Evolutionary conservation across 2,113 vertebrate species (phyloP).

Genomic region (Gulo gulo): DNA sequence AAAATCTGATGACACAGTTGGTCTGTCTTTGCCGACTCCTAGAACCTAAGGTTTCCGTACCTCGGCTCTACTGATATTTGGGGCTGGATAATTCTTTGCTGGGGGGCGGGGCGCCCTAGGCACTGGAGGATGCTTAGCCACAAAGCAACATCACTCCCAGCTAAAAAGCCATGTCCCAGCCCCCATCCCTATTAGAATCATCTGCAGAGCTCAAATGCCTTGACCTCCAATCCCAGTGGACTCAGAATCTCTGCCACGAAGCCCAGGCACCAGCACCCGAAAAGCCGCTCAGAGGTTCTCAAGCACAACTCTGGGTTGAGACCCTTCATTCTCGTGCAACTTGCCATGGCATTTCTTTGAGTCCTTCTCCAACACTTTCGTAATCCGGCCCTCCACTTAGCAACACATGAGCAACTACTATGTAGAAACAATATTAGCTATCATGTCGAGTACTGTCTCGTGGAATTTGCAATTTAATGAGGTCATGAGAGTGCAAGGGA

Average conservation of each 20-base stretch:
- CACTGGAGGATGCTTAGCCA: background rate
- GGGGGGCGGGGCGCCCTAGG: background rate
- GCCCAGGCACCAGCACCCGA: background rate
- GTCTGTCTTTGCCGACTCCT: background rate
- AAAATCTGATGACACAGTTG: background rate
- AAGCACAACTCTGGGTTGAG: background rate
- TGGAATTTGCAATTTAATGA: background rate
- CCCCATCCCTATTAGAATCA: background rate
- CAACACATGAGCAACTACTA: background rate
- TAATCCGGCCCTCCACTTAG: background rate
- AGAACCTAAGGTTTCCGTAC: background rate
- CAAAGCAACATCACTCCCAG: background rate
- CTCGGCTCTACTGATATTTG: background rate
- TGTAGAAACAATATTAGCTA: background rate
- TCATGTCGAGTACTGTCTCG: background rate
- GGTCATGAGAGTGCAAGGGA: background rate
- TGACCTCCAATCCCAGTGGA: background rate
- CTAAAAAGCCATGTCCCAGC: background rate
- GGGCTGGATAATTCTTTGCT: background rate
- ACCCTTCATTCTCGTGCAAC: background rate
- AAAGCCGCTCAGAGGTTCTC: background rate
- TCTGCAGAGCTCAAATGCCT: background rate
- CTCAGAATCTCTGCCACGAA: background rate
- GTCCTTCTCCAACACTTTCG: background rate
- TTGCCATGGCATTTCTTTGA: background rate